Conservation (phyloP, 2,113 vertebrate genomes). For the Corvus hawaiiensis region DNA sequence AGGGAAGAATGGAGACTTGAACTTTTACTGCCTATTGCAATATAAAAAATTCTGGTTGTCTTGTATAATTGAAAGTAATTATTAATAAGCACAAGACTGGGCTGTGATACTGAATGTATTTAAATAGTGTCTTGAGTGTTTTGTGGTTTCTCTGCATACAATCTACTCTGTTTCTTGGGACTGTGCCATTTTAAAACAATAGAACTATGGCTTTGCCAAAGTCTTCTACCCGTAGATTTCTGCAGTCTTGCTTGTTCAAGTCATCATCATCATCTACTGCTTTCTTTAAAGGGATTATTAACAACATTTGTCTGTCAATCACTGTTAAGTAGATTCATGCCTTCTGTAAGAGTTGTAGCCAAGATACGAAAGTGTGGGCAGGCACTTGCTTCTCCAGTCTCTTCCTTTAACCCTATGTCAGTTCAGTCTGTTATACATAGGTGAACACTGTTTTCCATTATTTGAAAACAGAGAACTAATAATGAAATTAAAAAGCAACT, state of each 20-base stretch:
- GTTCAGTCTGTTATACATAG: background rate
- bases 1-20: background rate
- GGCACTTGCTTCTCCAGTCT: background rate
- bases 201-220: background rate
- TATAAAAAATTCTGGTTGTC: background rate
- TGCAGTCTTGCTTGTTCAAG: background rate
- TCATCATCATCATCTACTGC: background rate
- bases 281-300: background rate
- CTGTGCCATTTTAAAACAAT: background rate
- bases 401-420: background rate
- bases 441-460: background rate
- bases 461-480: background rate
- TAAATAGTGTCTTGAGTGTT: background rate
- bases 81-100: background rate
- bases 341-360: slow-evolving; percentile 2
- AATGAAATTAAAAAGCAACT: background rate
- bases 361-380: background rate
- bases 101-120: background rate
- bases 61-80: background rate
- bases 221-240: background rate
- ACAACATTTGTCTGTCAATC: background rate
- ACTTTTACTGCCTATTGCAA: background rate
- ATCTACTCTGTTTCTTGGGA: background rate
- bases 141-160: background rate
- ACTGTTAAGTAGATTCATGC: background rate